phyloP scores from a whole-genome alignment of 2,888 invertebrate species.

The Cenopis cana region DNA sequence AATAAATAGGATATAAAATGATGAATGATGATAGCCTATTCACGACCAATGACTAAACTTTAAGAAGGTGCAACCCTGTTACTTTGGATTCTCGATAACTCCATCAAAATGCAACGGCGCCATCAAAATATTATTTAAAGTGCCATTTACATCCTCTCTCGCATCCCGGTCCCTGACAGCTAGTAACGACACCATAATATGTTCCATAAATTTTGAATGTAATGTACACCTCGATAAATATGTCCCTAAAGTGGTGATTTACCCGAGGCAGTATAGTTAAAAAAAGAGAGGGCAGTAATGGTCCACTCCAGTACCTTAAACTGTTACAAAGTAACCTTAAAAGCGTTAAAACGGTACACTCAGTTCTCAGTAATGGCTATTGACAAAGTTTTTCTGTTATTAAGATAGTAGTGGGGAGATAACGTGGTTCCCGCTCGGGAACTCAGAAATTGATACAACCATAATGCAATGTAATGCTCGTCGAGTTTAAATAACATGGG shows the following conservation, averaged over 20 bases:
- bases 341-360: slow-evolving; percentile 60
- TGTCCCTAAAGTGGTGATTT: slow-evolving; percentile 70
- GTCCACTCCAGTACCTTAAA: slow-evolving; percentile 59
- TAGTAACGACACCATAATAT: slow-evolving; percentile 62
- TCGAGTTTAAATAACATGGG: slow-evolving; percentile 31
- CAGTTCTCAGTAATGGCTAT: slow-evolving; percentile 56
- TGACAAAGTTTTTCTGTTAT: slow-evolving; percentile 63
- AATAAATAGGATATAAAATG: background rate
- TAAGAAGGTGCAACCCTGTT: background rate
- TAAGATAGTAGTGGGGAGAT: slow-evolving; percentile 53
- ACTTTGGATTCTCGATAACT: background rate
- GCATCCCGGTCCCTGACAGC: slow-evolving; percentile 48
- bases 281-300: slow-evolving; percentile 60
- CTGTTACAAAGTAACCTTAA: slow-evolving; percentile 61
- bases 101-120: slow-evolving; percentile 21
- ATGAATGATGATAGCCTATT: background rate
- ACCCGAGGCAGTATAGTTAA: slow-evolving; percentile 54
- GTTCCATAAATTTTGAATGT: slow-evolving; percentile 68
- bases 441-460: slow-evolving; percentile 41
- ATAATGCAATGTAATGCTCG: slow-evolving; percentile 38
- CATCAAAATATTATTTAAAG: slow-evolving; percentile 30
- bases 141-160: slow-evolving; percentile 31
- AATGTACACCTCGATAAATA: slow-evolving; percentile 68
- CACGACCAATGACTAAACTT: background rate
- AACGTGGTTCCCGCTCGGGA: slow-evolving; percentile 41